These are phyloP conservation scores for Mus spicilegus DNA, from an alignment of 2,113 vertebrate species.

Conservation along the genomic window DNA sequence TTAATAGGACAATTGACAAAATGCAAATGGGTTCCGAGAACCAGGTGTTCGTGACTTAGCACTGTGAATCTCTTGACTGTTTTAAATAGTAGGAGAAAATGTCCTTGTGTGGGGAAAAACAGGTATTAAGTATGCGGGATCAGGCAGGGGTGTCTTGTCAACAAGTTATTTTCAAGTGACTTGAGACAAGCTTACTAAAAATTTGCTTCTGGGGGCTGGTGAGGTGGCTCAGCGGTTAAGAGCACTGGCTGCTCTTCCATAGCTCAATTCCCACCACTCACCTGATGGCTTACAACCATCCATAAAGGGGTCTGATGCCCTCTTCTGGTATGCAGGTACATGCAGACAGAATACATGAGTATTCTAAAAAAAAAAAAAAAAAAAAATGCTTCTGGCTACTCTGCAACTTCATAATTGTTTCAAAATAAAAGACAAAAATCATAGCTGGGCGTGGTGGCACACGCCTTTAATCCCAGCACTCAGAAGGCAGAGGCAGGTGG, in stretches of 20 bases:
- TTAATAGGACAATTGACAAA: not conserved
- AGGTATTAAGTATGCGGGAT: not conserved
- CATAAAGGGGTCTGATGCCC: no score
- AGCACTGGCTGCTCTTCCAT: no score
- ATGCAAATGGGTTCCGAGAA: not conserved
- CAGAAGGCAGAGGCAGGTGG: no score
- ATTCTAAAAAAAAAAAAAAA: no score
- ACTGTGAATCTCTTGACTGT: not conserved
- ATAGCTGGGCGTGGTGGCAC: no score
- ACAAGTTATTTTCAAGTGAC: not conserved
- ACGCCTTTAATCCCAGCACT: no score
- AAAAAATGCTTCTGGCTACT: not conserved
- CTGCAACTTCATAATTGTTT: not conserved
- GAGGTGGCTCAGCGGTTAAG: no score
- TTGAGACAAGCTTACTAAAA: not conserved
- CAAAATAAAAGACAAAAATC: not conserved
- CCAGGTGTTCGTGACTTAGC: not conserved
- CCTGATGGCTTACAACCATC: no score
- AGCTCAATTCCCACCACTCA: no score
- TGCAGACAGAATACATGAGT: no score
- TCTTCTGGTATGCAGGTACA: no score
- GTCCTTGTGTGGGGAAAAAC: not conserved
- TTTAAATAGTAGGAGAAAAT: not conserved
- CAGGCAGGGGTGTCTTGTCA: not conserved
- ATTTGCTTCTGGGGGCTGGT: not conserved